Conservation (phyloP, 1,140 invertebrate genomes). For the Limonius californicus region DNA sequence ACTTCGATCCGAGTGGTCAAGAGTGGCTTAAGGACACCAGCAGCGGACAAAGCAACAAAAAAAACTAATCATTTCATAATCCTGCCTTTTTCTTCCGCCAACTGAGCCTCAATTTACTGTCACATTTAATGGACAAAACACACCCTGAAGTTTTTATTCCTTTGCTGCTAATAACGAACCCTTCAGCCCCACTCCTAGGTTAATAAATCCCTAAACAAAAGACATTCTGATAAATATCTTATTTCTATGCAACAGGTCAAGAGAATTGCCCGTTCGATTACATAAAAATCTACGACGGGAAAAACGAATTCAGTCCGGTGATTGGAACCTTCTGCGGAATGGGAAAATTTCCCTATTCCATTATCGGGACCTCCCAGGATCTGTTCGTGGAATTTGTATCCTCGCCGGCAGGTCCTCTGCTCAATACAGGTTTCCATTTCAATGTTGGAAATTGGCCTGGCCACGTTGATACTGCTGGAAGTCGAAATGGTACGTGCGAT, state of each 20-base stretch:
- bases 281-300: constrained; percentile 86
- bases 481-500: constrained; percentile 79
- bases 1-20: background rate
- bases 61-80: background rate
- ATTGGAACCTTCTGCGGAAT: constrained; percentile 91
- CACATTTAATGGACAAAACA: no score
- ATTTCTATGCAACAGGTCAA: constrained; percentile 61
- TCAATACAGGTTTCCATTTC: constrained; percentile 90
- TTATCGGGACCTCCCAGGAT: constrained; percentile 86
- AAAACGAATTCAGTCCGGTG: constrained; percentile 76
- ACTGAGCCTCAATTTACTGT: no score
- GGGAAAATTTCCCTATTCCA: constrained; percentile 91
- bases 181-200: no score
- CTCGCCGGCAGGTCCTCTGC: constrained; percentile 76
- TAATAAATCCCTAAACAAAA: no score
- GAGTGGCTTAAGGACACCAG: background rate
- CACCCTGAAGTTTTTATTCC: no score
- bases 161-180: no score
- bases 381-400: constrained; percentile 89
- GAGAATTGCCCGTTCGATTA: constrained; percentile 89
- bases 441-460: constrained; percentile 91
- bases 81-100: background rate
- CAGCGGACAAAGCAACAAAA: background rate
- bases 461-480: constrained; percentile 80
- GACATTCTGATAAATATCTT: background rate